Evolutionary conservation across 1,140 invertebrate species (phyloP).

Genomic region (Conopomorpha cramerella): DNA sequence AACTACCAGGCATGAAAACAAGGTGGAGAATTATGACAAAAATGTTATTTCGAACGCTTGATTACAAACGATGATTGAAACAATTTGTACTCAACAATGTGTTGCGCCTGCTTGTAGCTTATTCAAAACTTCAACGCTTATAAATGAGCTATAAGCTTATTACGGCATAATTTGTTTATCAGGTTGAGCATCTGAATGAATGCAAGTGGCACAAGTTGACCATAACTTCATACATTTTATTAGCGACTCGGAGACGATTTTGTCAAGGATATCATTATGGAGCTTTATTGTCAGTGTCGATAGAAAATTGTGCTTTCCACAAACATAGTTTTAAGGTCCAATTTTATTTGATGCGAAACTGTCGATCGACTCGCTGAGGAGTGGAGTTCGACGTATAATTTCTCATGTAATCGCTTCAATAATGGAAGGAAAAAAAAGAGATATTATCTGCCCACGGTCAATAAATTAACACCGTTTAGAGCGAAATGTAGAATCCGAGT

Average conservation of each 20-base stretch:
- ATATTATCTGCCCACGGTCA: slow-evolving; percentile 60
- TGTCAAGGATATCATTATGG: slow-evolving; percentile 36
- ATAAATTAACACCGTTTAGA: slow-evolving; percentile 61
- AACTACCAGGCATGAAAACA: too few relatives aligned
- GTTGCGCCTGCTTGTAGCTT: too few relatives aligned
- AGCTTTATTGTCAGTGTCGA: slow-evolving; percentile 7
- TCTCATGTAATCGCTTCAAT: slow-evolving; percentile 58
- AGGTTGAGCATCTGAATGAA: slow-evolving; percentile 59
- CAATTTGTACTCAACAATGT: too few relatives aligned
- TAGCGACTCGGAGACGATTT: slow-evolving; percentile 50
- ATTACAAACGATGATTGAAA: too few relatives aligned
- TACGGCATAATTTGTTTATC: slow-evolving; percentile 59
- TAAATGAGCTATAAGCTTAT: slow-evolving; percentile 61
- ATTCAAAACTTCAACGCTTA: too few relatives aligned
- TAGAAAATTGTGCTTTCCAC: slow-evolving; percentile 15
- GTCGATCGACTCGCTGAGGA: slow-evolving; percentile 24
- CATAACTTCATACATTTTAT: slow-evolving; percentile 59
- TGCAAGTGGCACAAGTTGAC: slow-evolving; percentile 55
- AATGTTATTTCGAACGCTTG: too few relatives aligned
- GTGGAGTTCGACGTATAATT: slow-evolving; percentile 50
- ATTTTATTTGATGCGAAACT: slow-evolving; percentile 1
- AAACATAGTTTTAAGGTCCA: slow-evolving; percentile 6
- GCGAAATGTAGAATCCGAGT: slow-evolving; percentile 57
- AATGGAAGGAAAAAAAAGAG: slow-evolving; percentile 56
- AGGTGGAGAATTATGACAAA: too few relatives aligned